Evolutionary conservation across 2,888 invertebrate genomes (phyloP), one percentile per base, ranked within the genome.

Genomic region (Mythimna pallens): DNA sequence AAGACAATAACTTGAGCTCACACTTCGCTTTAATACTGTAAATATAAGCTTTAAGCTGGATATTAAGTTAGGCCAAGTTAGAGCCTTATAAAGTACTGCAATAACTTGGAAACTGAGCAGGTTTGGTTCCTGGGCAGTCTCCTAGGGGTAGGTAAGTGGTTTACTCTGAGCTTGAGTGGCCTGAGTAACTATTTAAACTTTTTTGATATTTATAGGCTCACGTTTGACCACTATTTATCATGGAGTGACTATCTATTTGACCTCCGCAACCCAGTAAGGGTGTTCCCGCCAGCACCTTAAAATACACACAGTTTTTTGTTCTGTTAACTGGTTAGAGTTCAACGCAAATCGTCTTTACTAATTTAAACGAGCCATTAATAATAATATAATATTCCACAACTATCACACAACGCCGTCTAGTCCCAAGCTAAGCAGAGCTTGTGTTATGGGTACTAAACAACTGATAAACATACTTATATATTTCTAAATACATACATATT

Each of bases 1-100:
- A 65, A 72, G 30, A 70, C 40, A 54, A 59, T 80, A 76, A 65
- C 65, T 65, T 77, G 25, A 3, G 12, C 63, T 47, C 36, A 52
- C 52, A 54, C 30, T 74, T 70, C 52, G 25, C 54, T 34, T 68
- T 70, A 65, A 69, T 62, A 68, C 66, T 61, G 62, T 65, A 76
- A 76, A 73, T 65, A 70, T 79, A 73, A 82, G 66, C 70, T 17
- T 64, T 79, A 79, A 82, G 70, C 63, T 75, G 63, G 70, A 82
- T 76, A 79, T 82, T 65, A 65, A 80, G 73, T 82, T 82, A 76
- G 68, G 65, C 68, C 76, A 76, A 76, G 73, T 76, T 79, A 79
- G 55, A 71, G 78, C 78, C 72, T 70, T 68, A 72, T 78, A 78
- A 78, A 81, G 78, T 71, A 66, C 65, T 62, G 59, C 74, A 73